Evolutionary conservation across 2,888 invertebrate genomes (phyloP).

Genomic region (Loripinus fragilis): DNA sequence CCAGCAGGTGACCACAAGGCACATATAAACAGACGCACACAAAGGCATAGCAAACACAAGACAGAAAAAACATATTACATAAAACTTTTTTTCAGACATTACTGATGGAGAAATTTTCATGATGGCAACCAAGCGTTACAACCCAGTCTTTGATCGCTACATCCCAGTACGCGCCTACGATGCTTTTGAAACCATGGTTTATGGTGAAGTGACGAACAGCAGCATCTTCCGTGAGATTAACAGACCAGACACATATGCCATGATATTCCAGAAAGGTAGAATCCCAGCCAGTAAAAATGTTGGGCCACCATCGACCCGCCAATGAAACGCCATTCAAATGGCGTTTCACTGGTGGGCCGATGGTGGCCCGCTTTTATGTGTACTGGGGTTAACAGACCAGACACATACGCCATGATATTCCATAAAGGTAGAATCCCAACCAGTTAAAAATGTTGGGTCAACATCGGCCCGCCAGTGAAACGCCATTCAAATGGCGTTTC

Average conservation of each 20-base stretch:
- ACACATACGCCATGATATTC: constrained; percentile 37
- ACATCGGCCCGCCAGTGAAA: too few relatives aligned
- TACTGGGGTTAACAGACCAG: neutral
- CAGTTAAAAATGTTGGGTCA: too few relatives aligned
- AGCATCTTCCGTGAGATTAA: constrained; percentile 19
- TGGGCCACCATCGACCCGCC: too few relatives aligned
- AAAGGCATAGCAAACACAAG: too few relatives aligned
- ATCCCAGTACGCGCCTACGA: constrained; percentile 19
- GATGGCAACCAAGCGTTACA: constrained; percentile 35
- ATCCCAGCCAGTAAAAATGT: too few relatives aligned
- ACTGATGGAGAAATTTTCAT: constrained; percentile 33
- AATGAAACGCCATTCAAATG: neutral
- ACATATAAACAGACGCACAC: too few relatives aligned
- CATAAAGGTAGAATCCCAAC: constrained; percentile 36
- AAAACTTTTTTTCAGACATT: too few relatives aligned
- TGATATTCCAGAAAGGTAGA: constrained; percentile 44
- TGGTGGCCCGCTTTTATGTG: too few relatives aligned
- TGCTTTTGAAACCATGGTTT: constrained; percentile 32
- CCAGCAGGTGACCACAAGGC: too few relatives aligned
- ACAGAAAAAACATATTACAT: too few relatives aligned
- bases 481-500: neutral
- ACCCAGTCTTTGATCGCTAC: neutral
- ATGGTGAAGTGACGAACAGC: constrained; percentile 29
- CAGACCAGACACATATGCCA: constrained; percentile 28
- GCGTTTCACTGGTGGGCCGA: too few relatives aligned